phyloP scores from a whole-genome alignment of 2,113 vertebrate species.

The Puntigrus tetrazona region DNA sequence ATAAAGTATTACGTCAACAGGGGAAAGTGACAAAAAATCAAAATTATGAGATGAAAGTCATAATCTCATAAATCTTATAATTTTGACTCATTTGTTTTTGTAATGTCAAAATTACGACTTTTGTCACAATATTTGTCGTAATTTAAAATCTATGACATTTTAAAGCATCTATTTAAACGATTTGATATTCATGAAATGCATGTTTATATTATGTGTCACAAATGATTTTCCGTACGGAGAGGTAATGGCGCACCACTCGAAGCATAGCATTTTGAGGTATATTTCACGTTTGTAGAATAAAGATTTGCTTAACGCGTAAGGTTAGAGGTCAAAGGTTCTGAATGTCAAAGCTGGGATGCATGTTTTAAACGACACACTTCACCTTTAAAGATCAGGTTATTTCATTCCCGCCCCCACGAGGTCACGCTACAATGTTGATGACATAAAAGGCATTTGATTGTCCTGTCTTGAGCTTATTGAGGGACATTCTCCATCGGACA shows the following conservation, averaged over 20 bases:
- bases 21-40: neutral
- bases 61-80: neutral
- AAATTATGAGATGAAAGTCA: neutral
- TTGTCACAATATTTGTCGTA: no score
- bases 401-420: neutral
- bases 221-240: neutral
- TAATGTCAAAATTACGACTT: no score
- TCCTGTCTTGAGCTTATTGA: constrained; percentile 63
- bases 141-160: neutral
- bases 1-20: neutral
- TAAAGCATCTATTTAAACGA: no score
- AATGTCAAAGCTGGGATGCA: no score
- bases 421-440: constrained; percentile 23
- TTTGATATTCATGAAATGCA: neutral
- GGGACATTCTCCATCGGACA: constrained; percentile 44
- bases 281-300: neutral
- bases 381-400: constrained; percentile 2
- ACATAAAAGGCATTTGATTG: constrained; percentile 70
- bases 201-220: neutral
- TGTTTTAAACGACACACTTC: neutral
- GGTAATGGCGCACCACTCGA: neutral
- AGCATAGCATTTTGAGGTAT: neutral
- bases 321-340: neutral
- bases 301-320: neutral
- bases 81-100: no score